Conservation (phyloP, 2,888 invertebrate species). For the Entomobrya proxima region DNA sequence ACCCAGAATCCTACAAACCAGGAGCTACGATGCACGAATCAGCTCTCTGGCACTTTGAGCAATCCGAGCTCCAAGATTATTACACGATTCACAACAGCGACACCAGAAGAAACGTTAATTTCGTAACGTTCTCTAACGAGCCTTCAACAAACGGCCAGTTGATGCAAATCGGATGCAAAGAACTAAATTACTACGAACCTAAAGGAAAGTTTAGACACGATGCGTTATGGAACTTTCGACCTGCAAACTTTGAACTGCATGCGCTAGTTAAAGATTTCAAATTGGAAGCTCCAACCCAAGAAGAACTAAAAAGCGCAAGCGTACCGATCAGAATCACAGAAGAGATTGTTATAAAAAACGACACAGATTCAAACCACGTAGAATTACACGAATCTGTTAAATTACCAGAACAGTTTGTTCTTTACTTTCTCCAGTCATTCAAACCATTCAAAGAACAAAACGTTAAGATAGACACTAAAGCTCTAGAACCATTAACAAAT, state of each 20-base stretch:
- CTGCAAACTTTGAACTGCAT: constrained; percentile 53
- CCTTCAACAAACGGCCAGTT: constrained; percentile 63
- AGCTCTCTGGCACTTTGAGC: constrained; percentile 63
- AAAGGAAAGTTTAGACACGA: constrained; percentile 62
- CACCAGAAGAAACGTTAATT: constrained; percentile 58
- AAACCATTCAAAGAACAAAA: constrained; percentile 60
- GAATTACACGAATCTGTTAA: constrained; percentile 29
- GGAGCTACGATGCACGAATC: constrained; percentile 69
- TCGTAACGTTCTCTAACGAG: constrained; percentile 68
- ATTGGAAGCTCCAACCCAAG: constrained; percentile 44
- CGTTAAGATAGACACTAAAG: constrained; percentile 47
- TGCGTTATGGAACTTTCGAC: constrained; percentile 67
- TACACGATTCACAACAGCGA: constrained; percentile 67
- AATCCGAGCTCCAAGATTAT: constrained; percentile 51
- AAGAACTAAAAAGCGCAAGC: constrained; percentile 33
- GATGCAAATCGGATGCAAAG: constrained; percentile 69
- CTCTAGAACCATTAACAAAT: no score
- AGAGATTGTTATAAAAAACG: constrained; percentile 40
- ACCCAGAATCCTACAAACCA: constrained; percentile 63
- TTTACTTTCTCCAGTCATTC: constrained; percentile 65
- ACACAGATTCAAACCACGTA: constrained; percentile 15
- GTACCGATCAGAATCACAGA: constrained; percentile 53
- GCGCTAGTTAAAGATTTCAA: constrained; percentile 56
- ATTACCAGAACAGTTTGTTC: constrained; percentile 45
- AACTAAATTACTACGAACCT: constrained; percentile 53